Evolutionary conservation across 2,888 invertebrate species (phyloP), one percentile per base, ranked within the genome.

Genomic region (Chaitophorus viminalis): DNA sequence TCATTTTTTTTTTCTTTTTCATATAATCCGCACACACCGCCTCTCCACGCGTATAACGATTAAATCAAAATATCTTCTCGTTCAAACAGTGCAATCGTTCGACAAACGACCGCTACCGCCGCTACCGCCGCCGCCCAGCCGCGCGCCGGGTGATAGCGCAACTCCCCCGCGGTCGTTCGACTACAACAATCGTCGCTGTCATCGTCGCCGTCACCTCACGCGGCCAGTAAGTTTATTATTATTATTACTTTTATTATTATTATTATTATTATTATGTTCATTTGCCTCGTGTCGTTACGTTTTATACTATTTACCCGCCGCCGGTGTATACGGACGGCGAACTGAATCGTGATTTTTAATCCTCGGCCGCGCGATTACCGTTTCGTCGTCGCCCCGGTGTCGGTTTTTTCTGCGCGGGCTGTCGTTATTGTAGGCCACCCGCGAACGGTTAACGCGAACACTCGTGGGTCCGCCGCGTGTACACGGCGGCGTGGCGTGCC

Each of bases 391-490:
- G 21, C 60, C 60, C 60, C 25, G 2, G 21, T 60, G 18, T 60
- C 21, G 60, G 60, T 70, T 70, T 74, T n/a, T 74, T 74, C 21
- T 11, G 39, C 39, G 3, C 11, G 39, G 9, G 36, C 39, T n/a
- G 31, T 25, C 70, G 36, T 25, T 8, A 36, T 25, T 33, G 74
- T 36, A 52, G 76, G 46, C 46, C 29, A 6, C 46, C 36, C 68
- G 68, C 46, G 46, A 8, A 65, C 36, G 46, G 46, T 46, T 46
- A 46, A 46, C 52, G 72, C 81, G 46, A 70, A 36, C 18, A 72
- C 77, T 54, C 78, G 54, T 21, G 78, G 54, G 78, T 60, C 60
- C 78, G 46, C 76, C 76, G 78, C 39, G 78, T 54, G 33, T 33
- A 31, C n/a, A n/a, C n/a, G n/a, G n/a, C 33, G 54, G 78, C 60